phyloP scores from a whole-genome alignment of 2,113 vertebrate genomes.

The Ciconia maguari region DNA sequence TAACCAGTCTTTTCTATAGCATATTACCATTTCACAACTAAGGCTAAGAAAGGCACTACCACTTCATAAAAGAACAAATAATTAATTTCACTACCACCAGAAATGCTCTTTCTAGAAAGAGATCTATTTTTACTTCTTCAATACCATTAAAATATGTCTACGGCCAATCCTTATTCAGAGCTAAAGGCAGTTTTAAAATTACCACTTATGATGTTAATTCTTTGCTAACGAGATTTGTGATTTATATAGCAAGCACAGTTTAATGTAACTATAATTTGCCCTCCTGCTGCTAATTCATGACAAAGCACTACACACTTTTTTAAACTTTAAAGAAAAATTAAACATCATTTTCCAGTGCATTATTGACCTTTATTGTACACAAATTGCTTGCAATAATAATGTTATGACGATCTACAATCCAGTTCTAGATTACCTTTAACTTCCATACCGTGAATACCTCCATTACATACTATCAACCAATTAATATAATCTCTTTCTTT shows the following conservation, averaged over 20 bases:
- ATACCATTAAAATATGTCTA: conserved; percentile 53
- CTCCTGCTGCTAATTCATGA: conserved; percentile 66
- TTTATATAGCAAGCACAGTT: conserved; percentile 62
- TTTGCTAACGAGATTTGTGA: conserved; percentile 69
- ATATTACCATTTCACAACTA: background rate
- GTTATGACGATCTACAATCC: background rate
- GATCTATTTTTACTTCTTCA: conserved; percentile 61
- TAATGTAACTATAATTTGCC: conserved; percentile 54
- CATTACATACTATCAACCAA: background rate
- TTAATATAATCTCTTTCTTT: background rate
- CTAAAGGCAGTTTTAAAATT: conserved; percentile 72
- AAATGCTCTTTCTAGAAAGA: conserved; percentile 54
- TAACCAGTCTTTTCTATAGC: background rate
- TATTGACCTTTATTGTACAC: conserved; percentile 54
- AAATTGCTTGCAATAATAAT: conserved; percentile 30
- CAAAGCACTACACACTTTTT: conserved; percentile 46
- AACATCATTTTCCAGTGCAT: background rate
- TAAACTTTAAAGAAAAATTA: conserved; percentile 60
- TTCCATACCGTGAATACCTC: background rate
- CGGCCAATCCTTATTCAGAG: conserved; percentile 56
- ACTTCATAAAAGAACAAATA: conserved; percentile 29
- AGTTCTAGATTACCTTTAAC: background rate
- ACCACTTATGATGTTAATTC: conserved; percentile 59
- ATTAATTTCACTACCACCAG: conserved; percentile 35
- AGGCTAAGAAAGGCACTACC: background rate